Conservation (phyloP, 2,888 invertebrate genomes). For the Andrena trimmerana region DNA sequence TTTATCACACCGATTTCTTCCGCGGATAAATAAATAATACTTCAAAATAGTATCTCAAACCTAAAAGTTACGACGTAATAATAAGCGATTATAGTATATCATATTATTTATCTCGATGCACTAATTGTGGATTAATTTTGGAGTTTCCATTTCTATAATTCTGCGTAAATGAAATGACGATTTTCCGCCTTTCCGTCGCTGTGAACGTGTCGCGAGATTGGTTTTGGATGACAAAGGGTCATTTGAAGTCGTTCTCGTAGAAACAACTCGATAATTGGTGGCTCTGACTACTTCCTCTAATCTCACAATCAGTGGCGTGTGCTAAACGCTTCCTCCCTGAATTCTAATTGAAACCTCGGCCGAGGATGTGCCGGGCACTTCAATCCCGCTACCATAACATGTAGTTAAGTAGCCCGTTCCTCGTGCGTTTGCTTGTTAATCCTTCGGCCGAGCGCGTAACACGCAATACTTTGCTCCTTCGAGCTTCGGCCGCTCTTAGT, state of each 20-base stretch:
- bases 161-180: too few species aligned
- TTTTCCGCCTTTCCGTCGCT: too few species aligned
- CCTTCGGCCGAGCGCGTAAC: background rate
- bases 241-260: slow-evolving; percentile 29
- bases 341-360: slow-evolving; percentile 56
- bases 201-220: background rate
- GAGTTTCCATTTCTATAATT: too few species aligned
- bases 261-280: slow-evolving; percentile 51
- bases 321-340: slow-evolving; percentile 69
- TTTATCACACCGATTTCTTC: too few species aligned
- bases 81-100: too few species aligned
- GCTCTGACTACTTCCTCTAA: slow-evolving; percentile 64
- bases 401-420: slow-evolving; percentile 2
- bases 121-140: too few species aligned
- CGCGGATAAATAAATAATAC: too few species aligned
- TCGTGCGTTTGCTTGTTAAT: background rate
- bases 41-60: too few species aligned
- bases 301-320: slow-evolving; percentile 61
- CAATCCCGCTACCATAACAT: slow-evolving; percentile 18
- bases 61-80: too few species aligned
- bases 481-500: background rate
- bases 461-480: background rate
- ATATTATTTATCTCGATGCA: too few species aligned
- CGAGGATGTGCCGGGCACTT: slow-evolving; percentile 40
- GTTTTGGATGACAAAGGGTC: slow-evolving; percentile 15